Conservation (phyloP, 1,140 invertebrate genomes). For the Teleopsis dalmanni region DNA sequence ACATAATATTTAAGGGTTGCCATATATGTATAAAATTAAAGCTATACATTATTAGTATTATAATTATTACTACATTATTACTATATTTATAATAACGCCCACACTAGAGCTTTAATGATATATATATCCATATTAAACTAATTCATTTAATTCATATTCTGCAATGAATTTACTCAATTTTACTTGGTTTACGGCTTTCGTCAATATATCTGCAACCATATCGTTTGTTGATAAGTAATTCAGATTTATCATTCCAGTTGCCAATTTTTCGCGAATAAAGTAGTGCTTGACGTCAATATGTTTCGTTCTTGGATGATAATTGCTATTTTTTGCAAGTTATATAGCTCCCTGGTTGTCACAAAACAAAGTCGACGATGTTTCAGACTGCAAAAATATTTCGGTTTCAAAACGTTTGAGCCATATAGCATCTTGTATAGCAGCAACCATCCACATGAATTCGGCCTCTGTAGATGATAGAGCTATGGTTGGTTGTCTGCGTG, state of each 20-base stretch:
- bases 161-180: too few species aligned
- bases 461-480: conserved; percentile 29
- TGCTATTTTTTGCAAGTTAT: conserved; percentile 12
- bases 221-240: background rate
- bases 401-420: conserved; percentile 5
- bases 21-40: too few species aligned
- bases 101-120: too few species aligned
- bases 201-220: background rate
- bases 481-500: background rate
- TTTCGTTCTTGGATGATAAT: background rate
- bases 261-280: background rate
- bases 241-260: background rate
- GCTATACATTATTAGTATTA: too few species aligned
- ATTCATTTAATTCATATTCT: too few species aligned
- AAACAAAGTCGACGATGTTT: conserved; percentile 5
- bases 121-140: too few species aligned
- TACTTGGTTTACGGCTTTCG: too few species aligned
- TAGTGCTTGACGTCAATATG: background rate
- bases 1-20: too few species aligned
- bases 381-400: background rate
- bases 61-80: too few species aligned
- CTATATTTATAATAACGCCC: too few species aligned
- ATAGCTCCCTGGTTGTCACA: conserved; percentile 25
- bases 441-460: conserved; percentile 32
- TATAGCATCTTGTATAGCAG: conserved; percentile 17